Percentiles rank a stretch among this genome's conserved stretches.
Evolutionary conservation across 2,113 vertebrate species (phyloP).

Genomic region (Brachionichthys hirsutus): DNA sequence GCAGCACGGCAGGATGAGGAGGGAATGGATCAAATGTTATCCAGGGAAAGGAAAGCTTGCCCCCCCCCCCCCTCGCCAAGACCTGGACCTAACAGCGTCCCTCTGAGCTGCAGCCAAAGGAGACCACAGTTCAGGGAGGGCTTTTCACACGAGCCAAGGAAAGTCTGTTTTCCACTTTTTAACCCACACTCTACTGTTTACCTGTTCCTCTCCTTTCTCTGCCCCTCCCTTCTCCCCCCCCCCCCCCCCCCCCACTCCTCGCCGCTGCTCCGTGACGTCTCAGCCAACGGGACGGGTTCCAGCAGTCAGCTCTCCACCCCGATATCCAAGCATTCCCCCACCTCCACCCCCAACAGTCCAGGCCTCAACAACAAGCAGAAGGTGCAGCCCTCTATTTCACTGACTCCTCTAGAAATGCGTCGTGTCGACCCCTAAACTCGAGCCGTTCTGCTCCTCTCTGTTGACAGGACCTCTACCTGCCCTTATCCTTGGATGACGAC

Average conservation of each 20-base stretch:
- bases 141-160: slow-evolving; percentile 35
- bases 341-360: slow-evolving; percentile 96
- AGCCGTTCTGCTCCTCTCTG: slow-evolving; percentile 20
- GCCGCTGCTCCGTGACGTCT: slow-evolving; percentile 29
- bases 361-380: slow-evolving; percentile 96
- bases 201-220: slow-evolving; percentile 12
- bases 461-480: slow-evolving; percentile 93
- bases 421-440: neutral
- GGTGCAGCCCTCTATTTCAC: slow-evolving; percentile 77
- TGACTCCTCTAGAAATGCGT: neutral
- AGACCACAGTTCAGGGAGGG: slow-evolving; percentile 43
- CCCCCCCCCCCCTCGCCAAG: slow-evolving; percentile 19
- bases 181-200: slow-evolving; percentile 32
- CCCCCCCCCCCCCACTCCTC: neutral
- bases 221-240: neutral
- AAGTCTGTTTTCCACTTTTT: slow-evolving; percentile 30
- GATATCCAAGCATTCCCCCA: slow-evolving; percentile 97
- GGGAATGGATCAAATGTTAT: slow-evolving; percentile 42
- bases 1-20: slow-evolving; percentile 59
- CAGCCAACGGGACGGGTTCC: slow-evolving; percentile 93
- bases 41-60: slow-evolving; percentile 36
- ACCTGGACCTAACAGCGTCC: slow-evolving; percentile 13
- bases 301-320: slow-evolving; percentile 98
- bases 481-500: slow-evolving; percentile 95
- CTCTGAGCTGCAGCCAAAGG: slow-evolving; percentile 35